Percentiles rank a stretch among this genome's conserved stretches.
phyloP scores from a whole-genome alignment of 2,888 invertebrate species.

The Toxonevra muliebris region DNA sequence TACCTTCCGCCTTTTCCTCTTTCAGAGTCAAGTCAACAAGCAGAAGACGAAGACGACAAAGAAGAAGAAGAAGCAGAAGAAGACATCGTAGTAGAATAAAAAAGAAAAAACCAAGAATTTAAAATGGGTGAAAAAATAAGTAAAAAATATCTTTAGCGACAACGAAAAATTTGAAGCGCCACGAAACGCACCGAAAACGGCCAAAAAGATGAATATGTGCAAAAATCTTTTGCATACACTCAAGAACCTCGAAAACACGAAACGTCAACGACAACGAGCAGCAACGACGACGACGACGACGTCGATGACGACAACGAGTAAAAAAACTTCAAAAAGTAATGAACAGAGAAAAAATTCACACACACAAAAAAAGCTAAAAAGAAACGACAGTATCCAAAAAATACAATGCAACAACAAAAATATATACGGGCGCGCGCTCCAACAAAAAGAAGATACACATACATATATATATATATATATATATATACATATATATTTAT shows the following conservation, averaged over 20 bases:
- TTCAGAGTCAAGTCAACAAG: too few species aligned
- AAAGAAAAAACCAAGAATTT: constrained; percentile 15
- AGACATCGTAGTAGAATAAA: constrained; percentile 16
- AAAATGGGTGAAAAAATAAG: background rate
- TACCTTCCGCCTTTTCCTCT: too few species aligned
- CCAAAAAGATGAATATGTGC: constrained; percentile 64
- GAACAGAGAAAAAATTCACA: background rate
- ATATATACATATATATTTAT: too few species aligned
- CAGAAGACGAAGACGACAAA: constrained; percentile 4
- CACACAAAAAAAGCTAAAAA: constrained; percentile 10
- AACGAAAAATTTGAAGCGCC: constrained; percentile 46
- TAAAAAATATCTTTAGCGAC: constrained; percentile 15
- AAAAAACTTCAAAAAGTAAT: background rate
- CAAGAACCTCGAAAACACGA: constrained; percentile 55
- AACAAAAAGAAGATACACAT: constrained; percentile 18
- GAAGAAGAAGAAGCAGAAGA: constrained; percentile 20
- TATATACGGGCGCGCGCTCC: constrained; percentile 16
- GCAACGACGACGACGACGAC: constrained; percentile 28
- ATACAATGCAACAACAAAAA: constrained; percentile 24
- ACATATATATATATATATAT: too few species aligned
- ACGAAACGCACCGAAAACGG: constrained; percentile 64
- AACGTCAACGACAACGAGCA: constrained; percentile 11
- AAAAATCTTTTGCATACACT: constrained; percentile 64
- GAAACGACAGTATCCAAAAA: constrained; percentile 22
- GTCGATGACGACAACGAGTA: constrained; percentile 22